These are phyloP conservation scores for Hyperoplus immaculatus DNA, from an alignment of 2,797 vertebrate species.

Conservation along the genomic window DNA sequence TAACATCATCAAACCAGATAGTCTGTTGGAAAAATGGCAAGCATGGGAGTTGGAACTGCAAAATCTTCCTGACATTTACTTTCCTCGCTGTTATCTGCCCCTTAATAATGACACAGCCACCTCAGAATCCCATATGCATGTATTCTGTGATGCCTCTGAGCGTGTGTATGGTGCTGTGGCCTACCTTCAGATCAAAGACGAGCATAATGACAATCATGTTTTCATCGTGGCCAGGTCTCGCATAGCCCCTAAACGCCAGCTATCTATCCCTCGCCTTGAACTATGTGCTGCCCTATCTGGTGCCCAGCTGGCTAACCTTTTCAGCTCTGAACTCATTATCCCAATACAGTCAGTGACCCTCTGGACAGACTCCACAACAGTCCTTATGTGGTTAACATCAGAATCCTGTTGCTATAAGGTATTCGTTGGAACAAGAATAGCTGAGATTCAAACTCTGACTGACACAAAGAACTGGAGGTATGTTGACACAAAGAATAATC, in stretches of 20 bases:
- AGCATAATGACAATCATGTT: background rate
- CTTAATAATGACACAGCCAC: background rate
- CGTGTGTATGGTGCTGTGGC: background rate
- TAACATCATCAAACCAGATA: background rate
- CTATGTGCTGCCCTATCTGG: background rate
- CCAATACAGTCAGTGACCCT: conserved; percentile 1
- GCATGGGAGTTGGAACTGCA: conserved; percentile 5
- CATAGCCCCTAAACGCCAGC: background rate
- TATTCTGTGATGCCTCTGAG: conserved; percentile 15
- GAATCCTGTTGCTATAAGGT: background rate
- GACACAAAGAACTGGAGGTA: background rate
- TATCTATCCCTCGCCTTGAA: background rate
- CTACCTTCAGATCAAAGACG: background rate
- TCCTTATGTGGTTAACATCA: background rate
- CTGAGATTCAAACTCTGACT: conserved; percentile 12
- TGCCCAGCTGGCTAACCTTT: background rate
- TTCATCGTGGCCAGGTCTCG: conserved; percentile 1
- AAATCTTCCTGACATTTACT: background rate
- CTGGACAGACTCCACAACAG: background rate
- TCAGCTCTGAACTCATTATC: background rate
- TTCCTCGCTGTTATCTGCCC: background rate
- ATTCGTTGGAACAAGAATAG: background rate
- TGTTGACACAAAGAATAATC: background rate
- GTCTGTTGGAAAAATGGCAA: conserved; percentile 2
- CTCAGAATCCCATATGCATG: background rate